These are phyloP conservation scores for Cochlearius cochlearius DNA, from an alignment of 2,113 vertebrate genomes.

Conservation along the genomic window DNA sequence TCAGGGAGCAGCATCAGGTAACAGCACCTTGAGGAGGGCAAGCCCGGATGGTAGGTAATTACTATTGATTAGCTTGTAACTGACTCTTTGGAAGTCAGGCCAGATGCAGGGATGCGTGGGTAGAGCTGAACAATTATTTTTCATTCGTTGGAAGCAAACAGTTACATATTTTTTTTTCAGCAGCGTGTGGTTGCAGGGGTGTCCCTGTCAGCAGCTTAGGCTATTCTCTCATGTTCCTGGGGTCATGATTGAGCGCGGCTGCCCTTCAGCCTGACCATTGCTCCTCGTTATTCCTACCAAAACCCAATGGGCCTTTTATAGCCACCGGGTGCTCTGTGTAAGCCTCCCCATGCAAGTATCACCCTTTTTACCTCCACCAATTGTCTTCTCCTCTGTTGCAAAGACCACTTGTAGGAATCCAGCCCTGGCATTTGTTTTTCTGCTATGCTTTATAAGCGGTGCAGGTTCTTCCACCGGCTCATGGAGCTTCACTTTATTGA, in stretches of 20 bases:
- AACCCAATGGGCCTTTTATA: neutral
- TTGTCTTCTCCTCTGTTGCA: neutral
- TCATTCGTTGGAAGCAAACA: neutral
- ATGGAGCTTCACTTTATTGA: neutral
- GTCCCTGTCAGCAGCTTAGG: neutral
- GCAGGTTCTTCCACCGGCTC: neutral
- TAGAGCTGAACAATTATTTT: neutral
- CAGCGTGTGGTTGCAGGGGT: neutral
- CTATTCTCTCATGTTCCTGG: neutral
- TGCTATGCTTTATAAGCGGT: neutral
- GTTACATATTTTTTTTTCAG: neutral
- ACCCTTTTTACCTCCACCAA: neutral
- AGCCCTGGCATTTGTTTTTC: neutral
- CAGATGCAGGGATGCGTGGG: accelerated
- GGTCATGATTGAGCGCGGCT: neutral
- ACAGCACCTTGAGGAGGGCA: neutral
- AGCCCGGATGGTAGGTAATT: neutral
- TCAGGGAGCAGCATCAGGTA: neutral
- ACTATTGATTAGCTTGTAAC: neutral
- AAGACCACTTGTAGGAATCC: neutral
- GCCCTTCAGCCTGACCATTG: neutral
- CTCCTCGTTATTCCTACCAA: neutral
- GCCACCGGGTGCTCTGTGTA: neutral
- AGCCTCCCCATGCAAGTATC: neutral
- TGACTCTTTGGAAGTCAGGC: neutral